phyloP scores from a whole-genome alignment of 2,797 vertebrate species.

The Coendou prehensilis region DNA sequence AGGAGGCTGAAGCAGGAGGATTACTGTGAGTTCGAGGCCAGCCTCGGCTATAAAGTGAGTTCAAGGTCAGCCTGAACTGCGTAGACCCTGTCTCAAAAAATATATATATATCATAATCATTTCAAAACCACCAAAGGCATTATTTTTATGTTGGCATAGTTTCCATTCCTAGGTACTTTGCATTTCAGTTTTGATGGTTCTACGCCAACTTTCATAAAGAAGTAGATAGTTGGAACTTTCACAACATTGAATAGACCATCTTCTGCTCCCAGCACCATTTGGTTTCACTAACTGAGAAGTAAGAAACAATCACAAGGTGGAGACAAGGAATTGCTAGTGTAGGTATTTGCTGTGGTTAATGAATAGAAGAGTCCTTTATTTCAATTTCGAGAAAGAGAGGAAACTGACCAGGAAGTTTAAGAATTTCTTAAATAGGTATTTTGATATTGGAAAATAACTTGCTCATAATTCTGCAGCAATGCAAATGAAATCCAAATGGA shows the following conservation, averaged over 20 bases:
- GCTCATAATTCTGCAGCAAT: conserved; percentile 78
- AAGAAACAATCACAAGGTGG: conserved; percentile 62
- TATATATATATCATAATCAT: conserved; percentile 36
- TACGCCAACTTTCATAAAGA: conserved; percentile 68
- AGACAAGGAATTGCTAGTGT: conserved; percentile 54
- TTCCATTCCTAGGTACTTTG: conserved; percentile 45
- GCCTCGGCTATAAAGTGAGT: too few relatives aligned
- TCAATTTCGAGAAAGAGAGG: neutral
- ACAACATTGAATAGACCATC: neutral
- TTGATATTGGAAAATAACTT: conserved; percentile 66
- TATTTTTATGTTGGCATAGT: conserved; percentile 68
- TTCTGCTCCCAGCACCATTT: conserved; percentile 32
- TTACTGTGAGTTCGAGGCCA: too few relatives aligned
- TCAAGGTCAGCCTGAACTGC: too few relatives aligned
- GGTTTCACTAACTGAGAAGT: conserved; percentile 42
- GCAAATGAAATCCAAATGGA: conserved; percentile 70
- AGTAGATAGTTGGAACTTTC: conserved; percentile 66
- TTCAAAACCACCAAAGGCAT: conserved; percentile 68
- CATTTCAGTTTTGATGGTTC: conserved; percentile 64
- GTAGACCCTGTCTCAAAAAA: too few relatives aligned
- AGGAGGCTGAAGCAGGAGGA: too few relatives aligned
- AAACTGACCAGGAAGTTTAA: conserved; percentile 46
- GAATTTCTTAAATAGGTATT: conserved; percentile 71
- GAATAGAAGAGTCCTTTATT: neutral
- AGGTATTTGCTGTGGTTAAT: conserved; percentile 47